These are phyloP conservation scores for Eumeta japonica DNA, from an alignment of 1,140 invertebrate genomes.

Conservation along the genomic window DNA sequence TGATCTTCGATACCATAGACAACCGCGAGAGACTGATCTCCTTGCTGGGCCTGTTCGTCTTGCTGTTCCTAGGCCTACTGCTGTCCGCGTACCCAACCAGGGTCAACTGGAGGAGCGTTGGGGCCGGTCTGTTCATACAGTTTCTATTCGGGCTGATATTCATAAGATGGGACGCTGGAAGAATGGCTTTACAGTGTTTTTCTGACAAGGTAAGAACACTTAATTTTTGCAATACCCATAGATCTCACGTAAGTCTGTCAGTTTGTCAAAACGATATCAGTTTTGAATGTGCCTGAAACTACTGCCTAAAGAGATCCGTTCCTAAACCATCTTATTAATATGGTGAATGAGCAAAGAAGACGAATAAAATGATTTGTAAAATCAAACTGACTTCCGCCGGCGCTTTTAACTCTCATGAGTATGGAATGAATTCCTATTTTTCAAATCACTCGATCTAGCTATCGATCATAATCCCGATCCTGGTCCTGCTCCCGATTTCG, in stretches of 20 bases:
- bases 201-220: slow-evolving; percentile 63
- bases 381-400: no score
- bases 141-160: slow-evolving; percentile 84
- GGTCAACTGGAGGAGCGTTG: slow-evolving; percentile 72
- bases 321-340: no score
- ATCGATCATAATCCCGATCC: no score
- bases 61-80: slow-evolving; percentile 54
- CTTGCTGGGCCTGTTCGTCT: slow-evolving; percentile 60
- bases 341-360: no score
- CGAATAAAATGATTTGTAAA: no score
- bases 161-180: slow-evolving; percentile 79
- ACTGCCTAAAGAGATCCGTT: no score
- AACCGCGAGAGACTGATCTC: slow-evolving; percentile 66
- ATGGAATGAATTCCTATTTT: no score
- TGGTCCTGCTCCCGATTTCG: no score
- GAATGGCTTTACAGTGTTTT: slow-evolving; percentile 75
- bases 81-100: slow-evolving; percentile 64
- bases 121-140: slow-evolving; percentile 81
- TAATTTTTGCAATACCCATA: not conserved
- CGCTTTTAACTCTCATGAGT: no score
- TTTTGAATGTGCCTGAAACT: no score
- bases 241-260: not conserved
- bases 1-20: slow-evolving; percentile 65
- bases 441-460: no score
- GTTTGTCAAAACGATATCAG: no score